Percentiles rank a stretch among this genome's conserved stretches.
Evolutionary conservation across 2,113 vertebrate species (phyloP).

Genomic region (Epinephelus fuscoguttatus): DNA sequence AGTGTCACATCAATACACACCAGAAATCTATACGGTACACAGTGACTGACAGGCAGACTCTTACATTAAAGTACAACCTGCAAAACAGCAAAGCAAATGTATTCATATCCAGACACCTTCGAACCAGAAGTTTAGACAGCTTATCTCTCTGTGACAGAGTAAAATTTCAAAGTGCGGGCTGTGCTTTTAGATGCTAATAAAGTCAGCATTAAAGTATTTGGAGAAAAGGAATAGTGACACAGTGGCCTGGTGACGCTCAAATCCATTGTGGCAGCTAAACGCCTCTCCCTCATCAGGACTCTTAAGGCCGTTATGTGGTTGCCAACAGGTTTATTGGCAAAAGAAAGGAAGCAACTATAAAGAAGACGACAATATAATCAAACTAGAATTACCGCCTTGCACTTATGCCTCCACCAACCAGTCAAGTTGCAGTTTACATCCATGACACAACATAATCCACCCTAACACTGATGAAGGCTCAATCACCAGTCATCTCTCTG

Average conservation of each 20-base stretch:
- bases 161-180: slow-evolving; percentile 28
- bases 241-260: not conserved
- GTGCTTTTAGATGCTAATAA: slow-evolving; percentile 47
- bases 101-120: slow-evolving; percentile 11
- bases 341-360: not conserved
- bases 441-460: too few species aligned
- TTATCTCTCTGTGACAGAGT: slow-evolving; percentile 21
- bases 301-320: not conserved
- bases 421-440: too few species aligned
- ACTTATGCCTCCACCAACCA: too few species aligned
- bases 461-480: too few species aligned
- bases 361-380: not conserved
- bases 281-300: not conserved
- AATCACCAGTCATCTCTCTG: too few species aligned
- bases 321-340: not conserved
- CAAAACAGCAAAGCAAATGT: slow-evolving; percentile 3
- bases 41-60: not conserved
- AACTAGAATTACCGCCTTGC: too few species aligned
- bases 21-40: slow-evolving; percentile 3
- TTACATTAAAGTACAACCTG: not conserved
- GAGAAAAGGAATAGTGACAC: slow-evolving; percentile 27
- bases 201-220: slow-evolving; percentile 42
- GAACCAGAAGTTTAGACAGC: slow-evolving; percentile 1
- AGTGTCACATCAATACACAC: slow-evolving; percentile 37
- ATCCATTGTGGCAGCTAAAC: not conserved